Conservation (phyloP, 2,888 invertebrate genomes). For the Eurytoma californica region DNA sequence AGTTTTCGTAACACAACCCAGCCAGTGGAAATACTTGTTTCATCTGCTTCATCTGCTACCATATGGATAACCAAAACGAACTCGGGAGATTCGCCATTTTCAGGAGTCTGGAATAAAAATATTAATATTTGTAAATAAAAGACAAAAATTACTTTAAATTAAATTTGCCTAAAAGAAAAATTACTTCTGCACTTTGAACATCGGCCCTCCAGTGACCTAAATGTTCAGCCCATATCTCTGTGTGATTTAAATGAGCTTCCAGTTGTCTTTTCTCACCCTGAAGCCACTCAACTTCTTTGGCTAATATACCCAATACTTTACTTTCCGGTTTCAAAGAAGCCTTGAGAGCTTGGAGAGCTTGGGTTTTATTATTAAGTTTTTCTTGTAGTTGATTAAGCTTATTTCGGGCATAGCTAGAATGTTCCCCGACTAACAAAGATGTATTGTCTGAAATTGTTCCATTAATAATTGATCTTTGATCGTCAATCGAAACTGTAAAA, state of each 20-base stretch:
- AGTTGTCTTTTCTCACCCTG: slow-evolving; percentile 87
- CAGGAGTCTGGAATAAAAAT: slow-evolving; percentile 75
- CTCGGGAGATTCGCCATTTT: slow-evolving; percentile 82
- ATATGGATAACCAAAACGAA: slow-evolving; percentile 90
- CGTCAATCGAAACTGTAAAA: slow-evolving; percentile 66
- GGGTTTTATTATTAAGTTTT: slow-evolving; percentile 87
- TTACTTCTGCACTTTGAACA: slow-evolving; percentile 88
- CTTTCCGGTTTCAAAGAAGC: slow-evolving; percentile 90
- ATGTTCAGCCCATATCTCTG: slow-evolving; percentile 93
- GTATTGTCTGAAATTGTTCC: slow-evolving; percentile 68
- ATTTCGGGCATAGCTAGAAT: slow-evolving; percentile 87
- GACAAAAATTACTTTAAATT: background rate
- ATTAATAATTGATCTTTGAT: slow-evolving; percentile 65
- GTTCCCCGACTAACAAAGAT: slow-evolving; percentile 83
- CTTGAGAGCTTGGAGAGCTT: slow-evolving; percentile 88
- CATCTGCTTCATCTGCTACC: slow-evolving; percentile 79
- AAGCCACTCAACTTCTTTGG: slow-evolving; percentile 89
- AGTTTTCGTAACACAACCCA: slow-evolving; percentile 82
- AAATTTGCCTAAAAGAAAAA: background rate
- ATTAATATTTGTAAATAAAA: slow-evolving; percentile 27
- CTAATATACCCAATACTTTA: slow-evolving; percentile 86
- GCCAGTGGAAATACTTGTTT: slow-evolving; percentile 80
- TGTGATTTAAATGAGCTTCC: slow-evolving; percentile 89
- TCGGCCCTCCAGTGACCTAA: slow-evolving; percentile 91
- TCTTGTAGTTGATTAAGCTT: slow-evolving; percentile 90